Conservation (phyloP, 2,888 invertebrate species). For the Conchocele bisecta region DNA sequence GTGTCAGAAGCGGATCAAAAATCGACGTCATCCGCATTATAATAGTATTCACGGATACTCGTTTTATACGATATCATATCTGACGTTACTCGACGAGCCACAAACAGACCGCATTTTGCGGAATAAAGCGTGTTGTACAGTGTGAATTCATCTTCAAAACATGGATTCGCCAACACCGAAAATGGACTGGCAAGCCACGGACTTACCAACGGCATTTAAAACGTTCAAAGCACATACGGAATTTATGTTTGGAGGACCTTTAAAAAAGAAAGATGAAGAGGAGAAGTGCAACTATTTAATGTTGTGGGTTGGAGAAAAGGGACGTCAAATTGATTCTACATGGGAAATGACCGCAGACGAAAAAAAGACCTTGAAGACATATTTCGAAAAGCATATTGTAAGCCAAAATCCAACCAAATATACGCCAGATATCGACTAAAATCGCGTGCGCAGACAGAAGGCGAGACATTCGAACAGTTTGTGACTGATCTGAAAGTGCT, state of each 20-base stretch:
- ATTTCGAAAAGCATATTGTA: slow-evolving; percentile 24
- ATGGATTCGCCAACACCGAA: too few species aligned
- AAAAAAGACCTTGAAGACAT: slow-evolving; percentile 14
- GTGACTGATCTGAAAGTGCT: slow-evolving; percentile 48
- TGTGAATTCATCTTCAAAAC: too few species aligned
- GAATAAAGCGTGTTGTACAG: too few species aligned
- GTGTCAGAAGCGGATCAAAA: too few species aligned
- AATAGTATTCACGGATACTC: too few species aligned
- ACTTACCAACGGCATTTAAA: slow-evolving; percentile 39
- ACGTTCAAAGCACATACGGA: slow-evolving; percentile 30
- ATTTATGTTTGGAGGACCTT: slow-evolving; percentile 50
- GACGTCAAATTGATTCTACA: slow-evolving; percentile 34
- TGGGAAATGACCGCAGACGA: slow-evolving; percentile 25
- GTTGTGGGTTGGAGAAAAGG: slow-evolving; percentile 53
- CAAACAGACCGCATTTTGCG: too few species aligned
- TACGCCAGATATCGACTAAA: slow-evolving; percentile 48
- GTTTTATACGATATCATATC: too few species aligned
- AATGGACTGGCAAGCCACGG: slow-evolving; percentile 1
- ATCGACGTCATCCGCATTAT: too few species aligned
- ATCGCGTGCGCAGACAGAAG: slow-evolving; percentile 25
- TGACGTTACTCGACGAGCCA: too few species aligned
- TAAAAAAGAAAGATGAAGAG: slow-evolving; percentile 31
- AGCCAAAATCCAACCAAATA: slow-evolving; percentile 40
- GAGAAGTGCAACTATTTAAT: slow-evolving; percentile 49
- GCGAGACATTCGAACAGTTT: slow-evolving; percentile 50